Evolutionary conservation across 2,113 vertebrate species (phyloP).

Genomic region (Zeus faber): DNA sequence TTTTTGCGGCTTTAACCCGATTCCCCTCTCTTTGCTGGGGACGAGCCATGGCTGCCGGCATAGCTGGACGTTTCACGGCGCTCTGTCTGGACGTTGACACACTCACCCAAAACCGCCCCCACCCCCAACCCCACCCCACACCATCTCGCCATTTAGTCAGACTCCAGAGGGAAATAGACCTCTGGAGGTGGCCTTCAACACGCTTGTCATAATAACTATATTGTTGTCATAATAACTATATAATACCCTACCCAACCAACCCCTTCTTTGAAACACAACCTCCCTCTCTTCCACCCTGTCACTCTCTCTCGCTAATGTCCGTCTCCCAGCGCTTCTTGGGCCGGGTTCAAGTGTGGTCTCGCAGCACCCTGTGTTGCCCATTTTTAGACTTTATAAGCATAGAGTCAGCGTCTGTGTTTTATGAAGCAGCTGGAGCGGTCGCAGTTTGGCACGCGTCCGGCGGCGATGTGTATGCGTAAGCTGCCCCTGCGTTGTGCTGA

Average conservation of each 20-base stretch:
- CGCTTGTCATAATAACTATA: too few species aligned
- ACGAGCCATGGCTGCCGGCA: constrained; percentile 56
- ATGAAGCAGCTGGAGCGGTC: constrained; percentile 48
- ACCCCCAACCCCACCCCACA: too few species aligned
- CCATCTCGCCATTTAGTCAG: too few species aligned
- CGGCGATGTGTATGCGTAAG: constrained; percentile 28
- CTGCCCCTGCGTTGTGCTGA: constrained; percentile 9
- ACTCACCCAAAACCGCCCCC: too few species aligned
- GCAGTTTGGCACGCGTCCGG: constrained; percentile 41
- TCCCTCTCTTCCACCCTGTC: background rate
- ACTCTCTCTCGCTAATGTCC: constrained; percentile 7
- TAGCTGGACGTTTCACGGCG: constrained; percentile 68
- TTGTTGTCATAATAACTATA: too few species aligned
- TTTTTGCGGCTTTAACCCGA: constrained; percentile 33
- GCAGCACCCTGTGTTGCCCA: constrained; percentile 10
- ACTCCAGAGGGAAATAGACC: too few species aligned
- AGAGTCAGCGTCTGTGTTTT: constrained; percentile 56
- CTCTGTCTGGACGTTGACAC: too few species aligned
- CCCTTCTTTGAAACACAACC: background rate
- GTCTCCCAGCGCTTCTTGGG: too few species aligned
- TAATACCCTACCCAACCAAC: background rate
- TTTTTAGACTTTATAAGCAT: constrained; percentile 50
- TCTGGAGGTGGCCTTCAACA: too few species aligned
- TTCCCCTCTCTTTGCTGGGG: constrained; percentile 37
- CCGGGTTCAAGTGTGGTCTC: constrained; percentile 20